phyloP scores from a whole-genome alignment of 2,797 vertebrate species.

The Cheirogaleus major region DNA sequence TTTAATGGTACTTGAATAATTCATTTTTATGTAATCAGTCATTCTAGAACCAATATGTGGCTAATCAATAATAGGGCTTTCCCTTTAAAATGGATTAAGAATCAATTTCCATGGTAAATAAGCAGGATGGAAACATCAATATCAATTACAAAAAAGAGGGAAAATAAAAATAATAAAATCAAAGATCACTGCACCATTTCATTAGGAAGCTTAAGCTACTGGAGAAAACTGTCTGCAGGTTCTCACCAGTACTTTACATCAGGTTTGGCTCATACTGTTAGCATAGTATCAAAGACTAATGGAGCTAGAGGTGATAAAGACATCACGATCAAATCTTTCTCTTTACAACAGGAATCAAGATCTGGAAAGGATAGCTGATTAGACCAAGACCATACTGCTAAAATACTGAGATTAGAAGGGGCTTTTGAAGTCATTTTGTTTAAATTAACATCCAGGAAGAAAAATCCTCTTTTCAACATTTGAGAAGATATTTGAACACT shows the following conservation, averaged over 20 bases:
- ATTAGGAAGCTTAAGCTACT: background rate
- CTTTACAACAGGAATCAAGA: background rate
- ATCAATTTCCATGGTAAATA: background rate
- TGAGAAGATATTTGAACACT: background rate
- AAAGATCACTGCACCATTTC: background rate
- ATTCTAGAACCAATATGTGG: background rate
- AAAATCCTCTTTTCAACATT: background rate
- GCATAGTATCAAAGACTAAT: background rate
- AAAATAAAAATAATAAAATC: background rate
- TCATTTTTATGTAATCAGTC: background rate
- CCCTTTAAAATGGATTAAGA: background rate
- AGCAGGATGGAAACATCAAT: background rate
- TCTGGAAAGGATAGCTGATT: background rate
- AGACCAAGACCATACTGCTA: background rate
- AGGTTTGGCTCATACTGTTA: background rate
- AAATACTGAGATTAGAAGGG: background rate
- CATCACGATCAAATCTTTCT: background rate
- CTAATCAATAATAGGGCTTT: background rate
- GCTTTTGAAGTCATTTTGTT: conserved; percentile 14
- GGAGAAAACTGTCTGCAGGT: background rate
- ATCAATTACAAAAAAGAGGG: background rate
- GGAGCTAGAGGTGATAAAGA: background rate
- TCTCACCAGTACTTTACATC: background rate
- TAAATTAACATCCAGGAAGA: background rate
- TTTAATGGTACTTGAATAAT: background rate